Base-by-base conservation (phyloP, 2,888 invertebrate species). In the Rhamphomyia laevipes region DNA sequence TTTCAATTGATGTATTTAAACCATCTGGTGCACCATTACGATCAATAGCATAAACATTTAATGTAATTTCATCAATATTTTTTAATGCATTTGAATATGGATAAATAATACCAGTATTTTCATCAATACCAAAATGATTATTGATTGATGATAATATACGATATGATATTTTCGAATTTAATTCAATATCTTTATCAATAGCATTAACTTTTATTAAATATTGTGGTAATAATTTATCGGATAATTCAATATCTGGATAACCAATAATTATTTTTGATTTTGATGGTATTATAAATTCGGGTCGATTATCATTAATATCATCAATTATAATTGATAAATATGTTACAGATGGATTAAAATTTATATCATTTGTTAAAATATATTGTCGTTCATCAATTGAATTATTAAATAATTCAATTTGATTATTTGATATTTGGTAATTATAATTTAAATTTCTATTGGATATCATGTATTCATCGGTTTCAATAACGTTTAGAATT, bases 251-350 rank as follows among this genome's bases (percentile, higher is more conserved):
- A 15, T 56, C 53, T 1, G 63, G 63, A 56, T 60, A 63, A 3
- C 59, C 63, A 16, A 63, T 49, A 7, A 53, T n/a, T 9, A 48
- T 45, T 10, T 49, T 31, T 10, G 46, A 31, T 33, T 50, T 46
- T 1, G 50, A 42, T 23, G 58, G 56, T 46, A 54, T 45, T 10
- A 52, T 51, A 47, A 63, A 62, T 41, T 58, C 50, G 4, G 63
- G 63, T 7, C 46, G 42, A 54, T 63, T 60, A 48, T 63, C 62
- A 45, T 63, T 63, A 10, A 60, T 53, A 49, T 63, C 63, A n/a
- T 58, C 55, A 12, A 63, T 56, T 13, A 58, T 56, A 6, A 63
- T 45, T 13, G 55, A 50, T 15, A 63, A 43, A 18, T 58, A 49
- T 16, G 59, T 62, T 12, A 53, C 48, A 31, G 57, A 55, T 21